Evolutionary conservation across 2,113 vertebrate species (phyloP).

Genomic region (Gallinago jamesoni): DNA sequence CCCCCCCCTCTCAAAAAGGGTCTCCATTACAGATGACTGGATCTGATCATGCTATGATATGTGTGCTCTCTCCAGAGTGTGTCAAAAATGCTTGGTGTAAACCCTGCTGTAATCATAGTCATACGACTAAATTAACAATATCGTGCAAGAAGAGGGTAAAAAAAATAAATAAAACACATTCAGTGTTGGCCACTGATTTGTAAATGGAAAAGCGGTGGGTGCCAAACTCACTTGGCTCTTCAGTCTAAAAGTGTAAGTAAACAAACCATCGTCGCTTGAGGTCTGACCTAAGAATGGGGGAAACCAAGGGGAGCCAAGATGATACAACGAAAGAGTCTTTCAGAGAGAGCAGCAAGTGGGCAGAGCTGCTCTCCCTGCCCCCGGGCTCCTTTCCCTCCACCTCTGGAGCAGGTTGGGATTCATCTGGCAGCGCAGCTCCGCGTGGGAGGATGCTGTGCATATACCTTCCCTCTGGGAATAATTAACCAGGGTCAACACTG

Average conservation of each 20-base stretch:
- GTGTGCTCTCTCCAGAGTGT: neutral
- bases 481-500: neutral
- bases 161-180: neutral
- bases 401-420: neutral
- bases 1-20: neutral
- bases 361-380: neutral
- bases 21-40: neutral
- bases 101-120: neutral
- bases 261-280: rapidly evolving
- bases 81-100: neutral
- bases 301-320: neutral
- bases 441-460: neutral
- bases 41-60: neutral
- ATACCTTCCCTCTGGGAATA: neutral
- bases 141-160: neutral
- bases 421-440: neutral
- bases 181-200: neutral
- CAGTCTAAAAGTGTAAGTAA: neutral
- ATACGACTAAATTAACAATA: neutral
- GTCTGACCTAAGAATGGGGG: neutral
- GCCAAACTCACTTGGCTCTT: neutral
- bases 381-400: neutral
- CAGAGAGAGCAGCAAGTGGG: neutral
- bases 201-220: neutral
- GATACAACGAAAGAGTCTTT: rapidly evolving